phyloP scores from a whole-genome alignment of 2,113 vertebrate species.

The Python bivittatus region DNA sequence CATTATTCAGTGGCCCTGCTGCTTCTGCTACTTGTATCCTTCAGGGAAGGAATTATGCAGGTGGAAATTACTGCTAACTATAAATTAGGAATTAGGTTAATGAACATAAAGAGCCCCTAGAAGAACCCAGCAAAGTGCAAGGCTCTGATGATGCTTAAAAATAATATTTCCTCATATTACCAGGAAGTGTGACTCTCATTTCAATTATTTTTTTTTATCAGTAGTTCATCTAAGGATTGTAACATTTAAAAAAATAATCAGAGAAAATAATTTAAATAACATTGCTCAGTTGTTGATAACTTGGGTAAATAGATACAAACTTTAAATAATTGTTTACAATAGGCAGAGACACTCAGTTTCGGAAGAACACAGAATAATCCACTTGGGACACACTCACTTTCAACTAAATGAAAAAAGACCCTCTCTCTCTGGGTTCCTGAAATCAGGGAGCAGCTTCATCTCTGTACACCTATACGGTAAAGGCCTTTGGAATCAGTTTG shows the following conservation, averaged over 20 bases:
- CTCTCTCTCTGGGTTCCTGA: slow-evolving; percentile 2
- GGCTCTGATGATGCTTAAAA: not conserved
- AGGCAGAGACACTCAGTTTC: not conserved
- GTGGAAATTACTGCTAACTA: not conserved
- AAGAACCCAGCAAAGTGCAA: not conserved
- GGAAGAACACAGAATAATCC: not conserved
- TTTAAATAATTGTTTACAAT: not conserved
- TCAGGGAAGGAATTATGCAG: not conserved
- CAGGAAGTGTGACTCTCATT: not conserved
- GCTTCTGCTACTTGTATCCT: too few species aligned
- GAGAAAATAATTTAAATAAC: not conserved
- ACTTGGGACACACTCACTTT: not conserved
- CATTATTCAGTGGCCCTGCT: not conserved
- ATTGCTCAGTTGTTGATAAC: not conserved
- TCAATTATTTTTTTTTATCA: not conserved
- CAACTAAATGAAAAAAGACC: not conserved
- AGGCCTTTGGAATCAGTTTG: not conserved
- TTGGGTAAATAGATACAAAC: not conserved
- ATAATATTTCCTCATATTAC: not conserved
- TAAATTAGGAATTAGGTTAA: not conserved
- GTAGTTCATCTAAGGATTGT: not conserved
- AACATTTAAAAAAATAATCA: not conserved
- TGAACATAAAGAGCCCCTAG: not conserved
- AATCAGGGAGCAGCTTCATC: slow-evolving; percentile 22
- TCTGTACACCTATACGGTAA: not conserved